Base-by-base conservation (phyloP, 2,113 vertebrate genomes). In the Chamaetylas fuelleborni region DNA sequence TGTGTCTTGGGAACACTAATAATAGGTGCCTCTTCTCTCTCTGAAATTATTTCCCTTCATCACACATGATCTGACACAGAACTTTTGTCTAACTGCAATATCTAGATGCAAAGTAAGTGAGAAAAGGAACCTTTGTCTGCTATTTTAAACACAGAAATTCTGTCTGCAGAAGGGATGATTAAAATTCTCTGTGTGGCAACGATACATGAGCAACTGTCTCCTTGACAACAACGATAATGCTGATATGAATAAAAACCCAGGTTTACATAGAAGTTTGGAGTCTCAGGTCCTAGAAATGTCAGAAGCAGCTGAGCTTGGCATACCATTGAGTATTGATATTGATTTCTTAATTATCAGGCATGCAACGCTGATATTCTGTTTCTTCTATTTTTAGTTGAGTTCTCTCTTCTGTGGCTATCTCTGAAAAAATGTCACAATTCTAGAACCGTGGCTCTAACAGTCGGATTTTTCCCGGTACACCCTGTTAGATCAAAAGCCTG, bases 141-240 rank as follows among this genome's bases (percentile, higher is more conserved):
- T 86, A 1, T 56, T 92, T 87, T 57, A 86, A 84, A 93, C 74
- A 53, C 62, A 91, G 33, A 65, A 85, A 72, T 92, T 92, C 66
- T 91, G 78, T 77, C 81, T 61, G 36, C 31, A 77, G 92, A 88
- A 82, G 8, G 50, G 70, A 61, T 82, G 84, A 95, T 91, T 88
- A 94, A 94, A 96, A 88, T 77, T 58, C 87, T 91, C 73, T 6
- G 5, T 66, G 77, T 85, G 62, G 84, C 89, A 82, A 45, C 0
- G 2, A 81, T 16, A 92, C 92, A 91, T 11, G 4, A 92, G 60
- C 26, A 40, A 85, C 95, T 69, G 91, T 97, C 87, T 97, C 96
- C 93, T 67, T 97, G 95, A 95, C 93, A 92, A 96, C 92, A 56
- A 62, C 0, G 13, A 66, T 82, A 88, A 73, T 47, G 58, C 38